These are phyloP conservation scores for Lepilemur septentrionalis DNA, from an alignment of 2,797 vertebrate species.

Conservation along the genomic window DNA sequence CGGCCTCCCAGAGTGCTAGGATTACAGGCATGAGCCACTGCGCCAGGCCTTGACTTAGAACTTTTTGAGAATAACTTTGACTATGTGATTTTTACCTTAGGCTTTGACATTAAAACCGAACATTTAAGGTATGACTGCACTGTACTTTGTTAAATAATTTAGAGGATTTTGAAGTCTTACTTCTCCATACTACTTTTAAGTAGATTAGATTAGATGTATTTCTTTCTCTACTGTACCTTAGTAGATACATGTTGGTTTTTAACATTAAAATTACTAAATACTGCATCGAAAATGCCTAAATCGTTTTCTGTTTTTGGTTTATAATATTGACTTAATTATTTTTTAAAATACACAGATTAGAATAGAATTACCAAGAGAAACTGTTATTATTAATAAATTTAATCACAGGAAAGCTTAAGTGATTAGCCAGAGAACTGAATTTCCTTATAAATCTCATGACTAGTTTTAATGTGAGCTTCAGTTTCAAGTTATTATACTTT, in stretches of 20 bases:
- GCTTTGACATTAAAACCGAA: background rate
- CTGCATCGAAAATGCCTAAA: background rate
- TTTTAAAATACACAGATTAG: background rate
- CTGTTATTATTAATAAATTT: background rate
- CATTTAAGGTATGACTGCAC: background rate
- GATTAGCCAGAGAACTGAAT: background rate
- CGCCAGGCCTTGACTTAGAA: background rate
- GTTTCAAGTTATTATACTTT: constrained; percentile 41
- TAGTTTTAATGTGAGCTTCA: constrained; percentile 41
- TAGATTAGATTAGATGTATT: background rate
- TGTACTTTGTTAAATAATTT: constrained; percentile 20
- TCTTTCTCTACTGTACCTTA: background rate
- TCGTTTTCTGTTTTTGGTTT: background rate
- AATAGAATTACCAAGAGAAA: constrained; percentile 26
- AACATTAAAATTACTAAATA: constrained; percentile 37
- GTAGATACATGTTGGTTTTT: background rate
- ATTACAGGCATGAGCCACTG: too few species aligned
- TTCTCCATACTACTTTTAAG: background rate
- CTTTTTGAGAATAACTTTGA: background rate
- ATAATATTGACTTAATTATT: background rate
- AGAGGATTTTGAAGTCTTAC: background rate
- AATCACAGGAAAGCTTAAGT: constrained; percentile 11
- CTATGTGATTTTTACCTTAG: background rate
- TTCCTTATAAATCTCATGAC: background rate
- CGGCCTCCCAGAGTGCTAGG: too few species aligned